Percentiles rank a stretch among this genome's conserved stretches.
Conservation (phyloP, 1,140 invertebrate species). For the Andrena cerasifolii region DNA sequence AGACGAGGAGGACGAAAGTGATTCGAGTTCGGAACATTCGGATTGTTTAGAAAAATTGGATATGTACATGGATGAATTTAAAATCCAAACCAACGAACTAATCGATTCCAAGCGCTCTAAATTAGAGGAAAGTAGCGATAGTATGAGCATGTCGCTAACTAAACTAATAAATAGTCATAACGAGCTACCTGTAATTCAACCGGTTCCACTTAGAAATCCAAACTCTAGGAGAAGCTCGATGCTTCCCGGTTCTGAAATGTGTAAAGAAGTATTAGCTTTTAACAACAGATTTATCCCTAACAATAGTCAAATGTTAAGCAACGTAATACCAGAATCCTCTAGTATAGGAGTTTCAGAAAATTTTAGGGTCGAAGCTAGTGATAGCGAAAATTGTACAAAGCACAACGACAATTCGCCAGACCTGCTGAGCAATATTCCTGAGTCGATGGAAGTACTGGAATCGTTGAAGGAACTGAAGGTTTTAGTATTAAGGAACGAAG, state of each 20-base stretch:
- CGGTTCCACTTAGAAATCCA: constrained; percentile 74
- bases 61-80: constrained; percentile 87
- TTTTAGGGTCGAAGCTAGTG: constrained; percentile 68
- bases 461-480: constrained; percentile 77
- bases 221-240: constrained; percentile 79
- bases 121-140: constrained; percentile 68
- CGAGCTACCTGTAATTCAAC: constrained; percentile 69
- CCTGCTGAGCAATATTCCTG: constrained; percentile 71
- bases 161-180: constrained; percentile 68
- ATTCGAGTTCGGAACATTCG: constrained; percentile 85
- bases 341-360: constrained; percentile 81
- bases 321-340: constrained; percentile 31
- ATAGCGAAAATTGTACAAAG: constrained; percentile 54
- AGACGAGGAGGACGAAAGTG: constrained; percentile 86
- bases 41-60: constrained; percentile 88
- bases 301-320: constrained; percentile 53
- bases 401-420: constrained; percentile 75
- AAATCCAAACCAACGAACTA: constrained; percentile 86
- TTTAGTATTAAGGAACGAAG: constrained; percentile 79
- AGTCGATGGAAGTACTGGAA: constrained; percentile 71
- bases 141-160: constrained; percentile 60
- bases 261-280: constrained; percentile 77
- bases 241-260: constrained; percentile 80
- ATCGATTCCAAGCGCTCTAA: constrained; percentile 79
- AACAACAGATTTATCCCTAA: constrained; percentile 69